Base-by-base conservation (phyloP, 2,113 vertebrate species). In the Gambusia holbrooki region DNA sequence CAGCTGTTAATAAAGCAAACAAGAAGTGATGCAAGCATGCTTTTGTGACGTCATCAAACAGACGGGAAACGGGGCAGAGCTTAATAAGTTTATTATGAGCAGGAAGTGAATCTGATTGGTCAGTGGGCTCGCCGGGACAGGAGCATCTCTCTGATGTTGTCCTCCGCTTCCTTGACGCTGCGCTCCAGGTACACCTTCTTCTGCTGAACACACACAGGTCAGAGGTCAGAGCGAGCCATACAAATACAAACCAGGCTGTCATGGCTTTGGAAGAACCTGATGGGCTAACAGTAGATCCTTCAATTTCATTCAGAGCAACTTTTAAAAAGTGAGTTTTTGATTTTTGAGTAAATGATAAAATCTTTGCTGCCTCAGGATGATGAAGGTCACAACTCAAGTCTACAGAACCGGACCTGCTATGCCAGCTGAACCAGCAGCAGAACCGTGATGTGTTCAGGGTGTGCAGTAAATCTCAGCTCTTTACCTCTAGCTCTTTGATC, bases 61-160 rank as follows among this genome's bases (percentile, higher is more conserved):
- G 35, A 72, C 25, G 14, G 19, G 15, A 32, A 60, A 33, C 6
- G 3, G 28, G n/a, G n/a, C 5, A 13, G 48, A 1, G 27, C 11
- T 25, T 33, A 13, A 15, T 5, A 2, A n/a, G 3, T 71, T 73
- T 69, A 75, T 60, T 74, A 15, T 35, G 28, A 58, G 35, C 32
- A 62, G 33, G 32, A 25, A 66, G 8, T 25, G 10, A 13, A 14
- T 13, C 12, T 42, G 40, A 42, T 42, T 42, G 40, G 15, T 25
- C 93, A 99, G 75, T 97, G 97, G 0, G 96, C 92, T 83, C 96
- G 95, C 68, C 97, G 92, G n/a, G 97, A 96, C 94, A 97, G 94
- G 84, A 98, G 91, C 97, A 98, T 99, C 83, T 98, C 97, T 84
- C 97, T 92, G 87, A 99, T 99, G 81, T 99, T 99, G 88, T 98